These are phyloP conservation scores for Caenorhabditis zanzibari DNA, from an alignment of 2,888 invertebrate genomes.

Conservation along the genomic window DNA sequence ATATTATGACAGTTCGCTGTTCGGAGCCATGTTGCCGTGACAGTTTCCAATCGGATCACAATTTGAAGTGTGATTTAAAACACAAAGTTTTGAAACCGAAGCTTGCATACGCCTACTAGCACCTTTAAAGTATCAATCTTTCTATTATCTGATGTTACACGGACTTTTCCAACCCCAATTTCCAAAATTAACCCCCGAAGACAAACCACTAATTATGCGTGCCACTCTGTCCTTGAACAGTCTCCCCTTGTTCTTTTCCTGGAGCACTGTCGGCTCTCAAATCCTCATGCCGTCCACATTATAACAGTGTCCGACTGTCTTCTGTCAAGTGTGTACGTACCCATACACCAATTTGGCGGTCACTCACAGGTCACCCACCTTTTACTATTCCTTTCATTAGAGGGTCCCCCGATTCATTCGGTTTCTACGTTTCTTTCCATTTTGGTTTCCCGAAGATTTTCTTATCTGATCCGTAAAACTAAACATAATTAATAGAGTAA, in stretches of 20 bases:
- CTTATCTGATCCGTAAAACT: conserved; percentile 11
- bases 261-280: conserved; percentile 41
- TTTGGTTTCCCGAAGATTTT: conserved; percentile 3
- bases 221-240: conserved; percentile 20
- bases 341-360: conserved; percentile 58
- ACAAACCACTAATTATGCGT: conserved; percentile 31
- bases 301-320: conserved; percentile 47
- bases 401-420: conserved; percentile 11
- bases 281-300: conserved; percentile 30
- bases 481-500: conserved; percentile 24
- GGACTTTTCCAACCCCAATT: not conserved
- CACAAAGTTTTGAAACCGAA: too few species aligned
- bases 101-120: too few species aligned
- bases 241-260: not conserved
- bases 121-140: too few species aligned
- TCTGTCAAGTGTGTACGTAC: conserved; percentile 57
- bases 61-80: too few species aligned
- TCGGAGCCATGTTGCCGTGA: too few species aligned
- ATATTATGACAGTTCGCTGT: too few species aligned
- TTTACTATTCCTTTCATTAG: conserved; percentile 45
- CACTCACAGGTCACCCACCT: conserved; percentile 49
- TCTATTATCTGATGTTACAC: too few species aligned
- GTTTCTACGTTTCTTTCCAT: conserved; percentile 2
- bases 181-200: not conserved
- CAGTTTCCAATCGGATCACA: too few species aligned